Base-by-base conservation (phyloP, 2,888 invertebrate species). In the Drosophila differens region DNA sequence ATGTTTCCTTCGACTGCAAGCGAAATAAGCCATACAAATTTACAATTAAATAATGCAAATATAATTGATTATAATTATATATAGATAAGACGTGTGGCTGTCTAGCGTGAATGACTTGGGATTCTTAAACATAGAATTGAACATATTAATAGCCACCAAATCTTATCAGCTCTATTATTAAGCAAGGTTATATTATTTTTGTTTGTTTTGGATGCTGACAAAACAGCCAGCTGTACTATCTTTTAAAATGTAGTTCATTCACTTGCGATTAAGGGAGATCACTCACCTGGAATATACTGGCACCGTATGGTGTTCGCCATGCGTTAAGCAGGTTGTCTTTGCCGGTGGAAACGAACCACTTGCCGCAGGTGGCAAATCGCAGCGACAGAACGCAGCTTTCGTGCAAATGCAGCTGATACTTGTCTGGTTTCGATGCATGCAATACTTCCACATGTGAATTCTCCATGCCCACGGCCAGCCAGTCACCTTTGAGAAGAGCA, bases 301-400 rank as follows among this genome's bases (percentile, higher is more conserved):
- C 98, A 81, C 99, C 99, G 93, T 99, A 99, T 0, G 99, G 99
- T 91, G 99, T 98, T 91, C 99, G 95, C 99, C 99, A 99, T 47
- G 98, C 98, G 94, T 99, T 99, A 65, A 99, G 95, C 92, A 98
- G 95, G 94, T 99, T 99, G 94, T 99, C 99, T 94, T 99, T 99
- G 82, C 99, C 99, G n/a, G 99, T 99, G 80, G 98, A 98, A 82
- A 99, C 98, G 94, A 99, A 99, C 99, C 99, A 99, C 94, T 99
- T 99, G 90, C 99, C 99, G 92, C 97, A 96, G 61, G 97, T 96
- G 58, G 99, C 99, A 94, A 99, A 99, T 93, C 97, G 96, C 78
- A 99, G 95, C 79, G 99, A 98, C 70, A 99, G 95, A 49, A 99
- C 99, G 94, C 99, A 99, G 85, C 97, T 98, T 94, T 99, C 99